Base-by-base conservation (phyloP, 2,888 invertebrate species). In the Elgonia sp. region DNA sequence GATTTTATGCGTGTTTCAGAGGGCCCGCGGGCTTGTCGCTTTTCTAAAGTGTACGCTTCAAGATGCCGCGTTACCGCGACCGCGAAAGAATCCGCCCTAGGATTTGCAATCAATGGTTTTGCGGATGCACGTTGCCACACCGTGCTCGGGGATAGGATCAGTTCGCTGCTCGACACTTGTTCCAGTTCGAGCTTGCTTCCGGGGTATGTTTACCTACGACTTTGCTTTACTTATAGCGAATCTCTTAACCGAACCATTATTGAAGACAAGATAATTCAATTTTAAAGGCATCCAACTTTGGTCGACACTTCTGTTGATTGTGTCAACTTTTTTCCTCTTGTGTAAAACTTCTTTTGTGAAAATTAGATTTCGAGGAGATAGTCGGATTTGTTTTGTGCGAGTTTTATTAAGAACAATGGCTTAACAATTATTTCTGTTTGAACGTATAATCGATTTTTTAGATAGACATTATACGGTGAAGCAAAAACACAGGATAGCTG, bases 141-240 rank as follows among this genome's bases (percentile, higher is more conserved):
- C 50, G 29, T 53, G 29, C 29, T 29, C 69, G 37, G 29, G 53
- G 69, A 69, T 69, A 69, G 37, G 42, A 69, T 69, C 69, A n/a
- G 53, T 53, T n/a, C 53, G 53, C 37, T 29, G 69, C 69, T 69
- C 69, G 72, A 53, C 72, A 72, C 55, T 72, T 40, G 55, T 72
- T 72, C 55, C 50, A 72, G 72, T 72, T 72, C 72, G 72, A 72
- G 72, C 72, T 53, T 18, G 55, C 72, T 72, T 72, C 72, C 72
- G 72, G 72, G 70, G 70, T 70, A 70, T 37, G 70, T 46, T 70
- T 53, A 29, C 29, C n/a, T 12, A 70, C 21, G 14, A 37, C 12
- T 53, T 37, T 53, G 29, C 50, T 42, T 67, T 46, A 12, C 5
- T 29, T 16, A 12, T 7, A 37, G 37, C 62, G 0, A 62, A 18